Conservation (phyloP, 2,113 vertebrate genomes). For the Bujurquina vittata region DNA sequence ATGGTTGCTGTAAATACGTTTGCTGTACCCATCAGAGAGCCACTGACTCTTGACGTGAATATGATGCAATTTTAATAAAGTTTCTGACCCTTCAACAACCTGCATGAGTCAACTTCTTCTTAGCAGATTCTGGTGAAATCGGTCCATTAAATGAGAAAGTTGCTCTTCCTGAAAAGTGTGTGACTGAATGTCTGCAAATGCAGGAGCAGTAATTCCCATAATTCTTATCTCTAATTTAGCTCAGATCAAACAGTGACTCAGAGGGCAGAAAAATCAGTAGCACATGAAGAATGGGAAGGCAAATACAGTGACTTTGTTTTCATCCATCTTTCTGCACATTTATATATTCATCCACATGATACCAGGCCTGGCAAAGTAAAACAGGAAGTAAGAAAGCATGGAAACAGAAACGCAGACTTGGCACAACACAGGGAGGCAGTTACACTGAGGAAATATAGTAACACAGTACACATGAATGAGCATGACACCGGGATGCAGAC, state of each 20-base stretch:
- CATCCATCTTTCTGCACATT: neutral
- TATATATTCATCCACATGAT: neutral
- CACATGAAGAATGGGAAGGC: neutral
- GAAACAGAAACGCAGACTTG: too few relatives aligned
- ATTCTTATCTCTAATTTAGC: slow-evolving; percentile 31
- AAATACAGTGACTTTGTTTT: neutral
- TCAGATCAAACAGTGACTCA: slow-evolving; percentile 30
- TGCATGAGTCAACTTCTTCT: neutral
- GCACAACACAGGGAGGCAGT: too few relatives aligned
- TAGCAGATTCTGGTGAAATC: neutral
- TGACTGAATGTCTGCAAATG: slow-evolving; percentile 36
- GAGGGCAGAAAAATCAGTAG: neutral
- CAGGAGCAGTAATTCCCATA: neutral
- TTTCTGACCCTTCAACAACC: neutral
- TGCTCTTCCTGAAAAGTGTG: neutral
- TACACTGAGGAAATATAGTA: too few relatives aligned
- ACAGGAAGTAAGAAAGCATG: too few relatives aligned
- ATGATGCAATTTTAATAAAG: neutral
- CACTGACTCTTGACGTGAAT: neutral
- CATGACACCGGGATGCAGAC: too few relatives aligned
- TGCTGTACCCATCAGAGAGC: neutral
- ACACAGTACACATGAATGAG: too few relatives aligned
- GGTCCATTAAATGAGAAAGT: neutral
- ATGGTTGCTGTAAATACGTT: neutral
- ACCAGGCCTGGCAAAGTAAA: too few relatives aligned